Percentiles rank a stretch among this genome's conserved stretches.
Conservation (phyloP, 2,888 invertebrate species). For the Heliconius ethilla region DNA sequence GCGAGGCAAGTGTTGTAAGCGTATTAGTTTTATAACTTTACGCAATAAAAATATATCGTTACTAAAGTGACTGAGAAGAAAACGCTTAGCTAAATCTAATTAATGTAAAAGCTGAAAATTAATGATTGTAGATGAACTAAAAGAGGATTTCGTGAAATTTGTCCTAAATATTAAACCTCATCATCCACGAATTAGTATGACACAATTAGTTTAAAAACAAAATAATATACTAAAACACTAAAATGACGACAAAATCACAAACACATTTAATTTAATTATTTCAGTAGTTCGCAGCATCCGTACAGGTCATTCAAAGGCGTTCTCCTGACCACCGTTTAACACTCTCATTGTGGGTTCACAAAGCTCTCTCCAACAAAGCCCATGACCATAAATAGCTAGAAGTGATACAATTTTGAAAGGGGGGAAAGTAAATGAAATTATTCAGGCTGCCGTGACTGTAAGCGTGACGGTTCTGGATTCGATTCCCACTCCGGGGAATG, state of each 20-base stretch:
- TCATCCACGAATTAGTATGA: no score
- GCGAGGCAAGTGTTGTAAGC: no score
- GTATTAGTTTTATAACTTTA: no score
- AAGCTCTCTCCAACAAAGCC: constrained; percentile 60
- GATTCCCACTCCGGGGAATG: neutral
- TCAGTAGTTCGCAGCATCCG: constrained; percentile 35
- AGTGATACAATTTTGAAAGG: constrained; percentile 3
- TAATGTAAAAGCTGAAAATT: no score
- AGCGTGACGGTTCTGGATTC: neutral
- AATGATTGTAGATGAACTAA: no score
- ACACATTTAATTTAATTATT: constrained; percentile 22
- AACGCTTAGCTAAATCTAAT: no score
- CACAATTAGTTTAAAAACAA: neutral
- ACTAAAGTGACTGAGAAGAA: no score
- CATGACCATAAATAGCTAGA: constrained; percentile 46
- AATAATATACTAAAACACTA: neutral
- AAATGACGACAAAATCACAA: constrained; percentile 1
- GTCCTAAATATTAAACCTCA: no score
- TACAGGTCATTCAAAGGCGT: constrained; percentile 44
- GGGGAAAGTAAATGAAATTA: neutral
- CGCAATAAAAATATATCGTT: no score
- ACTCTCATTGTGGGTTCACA: constrained; percentile 71
- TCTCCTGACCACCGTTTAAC: constrained; percentile 64
- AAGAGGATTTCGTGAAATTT: no score
- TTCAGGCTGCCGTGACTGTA: neutral